phyloP scores from a whole-genome alignment of 1,140 invertebrate genomes.

The Aphis craccivora region DNA sequence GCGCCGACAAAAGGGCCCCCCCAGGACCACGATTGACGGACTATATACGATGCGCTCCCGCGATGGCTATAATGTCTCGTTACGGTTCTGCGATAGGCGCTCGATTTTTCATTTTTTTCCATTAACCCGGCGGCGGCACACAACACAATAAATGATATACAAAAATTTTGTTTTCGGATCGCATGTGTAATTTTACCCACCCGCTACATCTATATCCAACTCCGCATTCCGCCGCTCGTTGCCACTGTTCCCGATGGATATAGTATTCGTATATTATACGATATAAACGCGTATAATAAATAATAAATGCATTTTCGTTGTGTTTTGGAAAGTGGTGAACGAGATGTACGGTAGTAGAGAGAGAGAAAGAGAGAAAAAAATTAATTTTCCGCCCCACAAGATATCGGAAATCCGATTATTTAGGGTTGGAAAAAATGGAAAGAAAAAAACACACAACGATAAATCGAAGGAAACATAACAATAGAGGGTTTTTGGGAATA shows the following conservation, averaged over 20 bases:
- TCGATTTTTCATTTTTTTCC: slow-evolving; percentile 52
- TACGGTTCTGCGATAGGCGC: not conserved
- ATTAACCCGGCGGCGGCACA: not conserved
- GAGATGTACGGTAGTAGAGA: not conserved
- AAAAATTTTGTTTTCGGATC: slow-evolving; percentile 7
- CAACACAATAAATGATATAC: not conserved
- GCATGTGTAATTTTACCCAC: not conserved
- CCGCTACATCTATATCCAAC: not conserved
- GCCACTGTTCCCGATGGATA: not conserved
- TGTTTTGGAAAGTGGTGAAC: not conserved
- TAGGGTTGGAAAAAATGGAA: not conserved
- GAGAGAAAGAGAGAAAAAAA: not conserved
- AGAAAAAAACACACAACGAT: slow-evolving; percentile 34
- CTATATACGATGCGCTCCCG: not conserved
- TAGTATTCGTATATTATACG: not conserved
- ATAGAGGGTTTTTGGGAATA: slow-evolving; percentile 35
- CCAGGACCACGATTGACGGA: slow-evolving; percentile 8
- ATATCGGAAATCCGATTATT: slow-evolving; percentile 55
- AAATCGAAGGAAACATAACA: slow-evolving; percentile 47
- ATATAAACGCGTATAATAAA: not conserved
- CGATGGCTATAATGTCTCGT: not conserved
- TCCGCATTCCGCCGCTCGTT: not conserved
- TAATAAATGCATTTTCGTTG: not conserved
- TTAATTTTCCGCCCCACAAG: slow-evolving; percentile 53
- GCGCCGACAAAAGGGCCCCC: slow-evolving; percentile 40